Evolutionary conservation across 2,888 invertebrate genomes (phyloP).

Genomic region (Ophonus ardosiacus): DNA sequence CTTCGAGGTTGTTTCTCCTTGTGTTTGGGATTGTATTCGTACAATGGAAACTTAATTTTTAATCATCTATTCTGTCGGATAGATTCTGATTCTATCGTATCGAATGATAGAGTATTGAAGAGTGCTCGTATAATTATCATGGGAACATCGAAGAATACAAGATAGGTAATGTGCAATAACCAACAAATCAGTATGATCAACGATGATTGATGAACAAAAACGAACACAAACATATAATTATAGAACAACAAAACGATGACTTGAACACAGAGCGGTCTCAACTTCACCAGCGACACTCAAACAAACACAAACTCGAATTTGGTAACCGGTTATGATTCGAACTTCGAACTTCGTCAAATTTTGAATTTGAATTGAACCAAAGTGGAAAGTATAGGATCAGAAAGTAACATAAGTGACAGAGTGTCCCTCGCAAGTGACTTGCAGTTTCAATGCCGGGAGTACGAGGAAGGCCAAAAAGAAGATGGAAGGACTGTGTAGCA

Average conservation of each 20-base stretch:
- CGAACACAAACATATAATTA: slow-evolving; percentile 53
- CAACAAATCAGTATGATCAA: slow-evolving; percentile 72
- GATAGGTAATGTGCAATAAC: slow-evolving; percentile 68
- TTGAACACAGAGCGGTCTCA: not conserved
- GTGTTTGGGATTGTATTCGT: not conserved
- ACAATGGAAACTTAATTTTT: not conserved
- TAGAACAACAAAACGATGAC: slow-evolving; percentile 50
- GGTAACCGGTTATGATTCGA: no score
- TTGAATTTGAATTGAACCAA: no score
- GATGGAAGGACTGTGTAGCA: no score
- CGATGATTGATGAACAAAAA: slow-evolving; percentile 61
- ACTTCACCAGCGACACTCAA: not conserved
- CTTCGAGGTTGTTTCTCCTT: no score
- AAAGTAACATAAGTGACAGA: no score
- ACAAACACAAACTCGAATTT: not conserved
- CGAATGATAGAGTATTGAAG: not conserved
- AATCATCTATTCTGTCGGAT: not conserved
- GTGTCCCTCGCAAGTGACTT: no score
- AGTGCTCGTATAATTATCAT: slow-evolving; percentile 51
- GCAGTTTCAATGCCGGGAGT: no score
- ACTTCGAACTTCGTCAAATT: no score
- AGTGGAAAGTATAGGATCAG: no score
- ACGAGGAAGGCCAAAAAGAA: no score
- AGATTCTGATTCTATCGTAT: not conserved
- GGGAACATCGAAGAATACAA: slow-evolving; percentile 58